Conservation (phyloP, 2,797 vertebrate genomes). For the Graptemys geographica region DNA sequence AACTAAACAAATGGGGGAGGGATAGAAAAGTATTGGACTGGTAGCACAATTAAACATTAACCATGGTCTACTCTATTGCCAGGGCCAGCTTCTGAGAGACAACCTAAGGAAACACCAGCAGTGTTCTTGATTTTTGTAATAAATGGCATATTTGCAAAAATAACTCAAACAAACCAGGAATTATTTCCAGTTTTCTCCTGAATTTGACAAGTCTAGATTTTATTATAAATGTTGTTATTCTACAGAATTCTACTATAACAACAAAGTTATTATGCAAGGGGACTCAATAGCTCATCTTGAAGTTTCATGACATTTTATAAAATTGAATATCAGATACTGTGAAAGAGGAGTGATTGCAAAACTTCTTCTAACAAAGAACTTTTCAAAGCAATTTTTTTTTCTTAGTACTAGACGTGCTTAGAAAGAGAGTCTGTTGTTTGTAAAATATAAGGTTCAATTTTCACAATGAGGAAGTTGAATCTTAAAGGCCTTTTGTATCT, state of each 20-base stretch:
- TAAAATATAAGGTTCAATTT: constrained; percentile 74
- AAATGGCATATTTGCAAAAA: constrained; percentile 39
- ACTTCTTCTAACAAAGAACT: constrained; percentile 74
- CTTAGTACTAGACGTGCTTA: constrained; percentile 53
- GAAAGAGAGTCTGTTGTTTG: constrained; percentile 46
- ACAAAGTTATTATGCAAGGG: constrained; percentile 53
- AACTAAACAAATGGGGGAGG: neutral
- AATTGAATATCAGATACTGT: constrained; percentile 48
- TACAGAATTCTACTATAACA: constrained; percentile 53
- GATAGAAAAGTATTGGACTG: neutral
- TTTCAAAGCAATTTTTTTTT: constrained; percentile 67
- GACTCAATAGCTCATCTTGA: constrained; percentile 13
- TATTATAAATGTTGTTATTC: constrained; percentile 43
- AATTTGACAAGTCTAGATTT: constrained; percentile 55
- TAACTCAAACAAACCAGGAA: constrained; percentile 18
- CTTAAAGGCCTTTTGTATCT: constrained; percentile 74
- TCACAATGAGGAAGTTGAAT: constrained; percentile 70
- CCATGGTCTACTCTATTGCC: neutral
- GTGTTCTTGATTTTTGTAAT: constrained; percentile 42
- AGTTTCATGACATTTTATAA: constrained; percentile 61
- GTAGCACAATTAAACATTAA: neutral
- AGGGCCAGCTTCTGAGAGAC: constrained; percentile 13
- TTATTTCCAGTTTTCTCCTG: constrained; percentile 58
- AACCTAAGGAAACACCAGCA: constrained; percentile 30
- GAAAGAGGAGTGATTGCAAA: constrained; percentile 69